Evolutionary conservation across 2,888 invertebrate genomes (phyloP), one percentile per base, ranked within the genome.

Genomic region (Vesta saturnalis): DNA sequence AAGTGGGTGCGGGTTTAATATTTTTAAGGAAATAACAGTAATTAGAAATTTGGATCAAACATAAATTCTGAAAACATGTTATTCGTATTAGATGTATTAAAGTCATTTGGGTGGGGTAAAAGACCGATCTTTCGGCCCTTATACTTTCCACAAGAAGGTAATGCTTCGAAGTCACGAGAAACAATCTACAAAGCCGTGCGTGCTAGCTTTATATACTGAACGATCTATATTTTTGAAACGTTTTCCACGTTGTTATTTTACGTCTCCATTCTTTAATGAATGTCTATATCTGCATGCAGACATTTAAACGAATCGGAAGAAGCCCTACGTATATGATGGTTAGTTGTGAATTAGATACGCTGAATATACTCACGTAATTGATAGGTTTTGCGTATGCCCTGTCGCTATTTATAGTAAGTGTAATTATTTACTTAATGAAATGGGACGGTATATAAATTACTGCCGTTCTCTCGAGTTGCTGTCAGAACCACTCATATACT

Each of bases 391-490:
- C 69, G 58, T 69, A 69, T 69, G 64, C 65, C 39, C 57, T 57
- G 66, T 60, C 62, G 57, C 70, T 71, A 70, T 73, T 72, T 70
- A 73, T 70, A 71, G 71, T 61, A 60, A 62, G 56, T 57, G 71
- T 72, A 72, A 73, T 73, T 71, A 72, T 72, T 71, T 73, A 72
- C 67, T 69, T 73, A 73, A 73, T 72, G 73, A 73, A 73, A 72
- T 65, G 62, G 68, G 73, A 67, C 70, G 64, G 59, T 62, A 67
- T 69, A 69, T 71, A 72, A 71, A 72, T 71, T 68, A 60, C 49
- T 43, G 56, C 68, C 55, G 68, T 68, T 64, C 60, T 68, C 64
- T 30, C 60, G 49, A 63, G 64, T 58, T 57, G 23, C 60, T 68
- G 64, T 68, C 68, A 68, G 64, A 68, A 60, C 19, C 68, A 64